A percentile compares a stretch with the other conserved stretches of the same genome.
phyloP scores from a whole-genome alignment of 1,140 invertebrate species.

The Caligus rogercresseyi region DNA sequence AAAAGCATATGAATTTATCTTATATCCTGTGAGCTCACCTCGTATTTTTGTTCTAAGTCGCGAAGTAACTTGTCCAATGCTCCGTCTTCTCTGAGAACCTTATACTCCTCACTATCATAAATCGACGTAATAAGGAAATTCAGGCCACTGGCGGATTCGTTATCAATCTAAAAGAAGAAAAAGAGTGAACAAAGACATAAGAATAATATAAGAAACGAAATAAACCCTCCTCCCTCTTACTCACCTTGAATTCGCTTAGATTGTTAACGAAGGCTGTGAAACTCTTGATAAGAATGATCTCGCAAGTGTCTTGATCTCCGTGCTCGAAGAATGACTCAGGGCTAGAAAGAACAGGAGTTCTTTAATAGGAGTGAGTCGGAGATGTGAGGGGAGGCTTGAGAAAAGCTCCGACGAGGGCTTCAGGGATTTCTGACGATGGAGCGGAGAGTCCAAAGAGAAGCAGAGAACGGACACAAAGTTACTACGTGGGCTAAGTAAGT shows the following conservation, averaged over 20 bases:
- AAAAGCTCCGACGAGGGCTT: neutral
- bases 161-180: neutral
- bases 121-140: neutral
- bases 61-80: neutral
- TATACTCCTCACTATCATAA: neutral
- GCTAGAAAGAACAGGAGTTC: neutral
- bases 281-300: neutral
- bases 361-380: neutral
- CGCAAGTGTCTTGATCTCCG: neutral
- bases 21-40: no score
- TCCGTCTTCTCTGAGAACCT: neutral
- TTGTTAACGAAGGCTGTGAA: neutral
- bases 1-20: no score
- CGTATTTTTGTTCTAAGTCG: neutral
- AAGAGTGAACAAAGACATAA: neutral
- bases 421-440: conserved; percentile 35
- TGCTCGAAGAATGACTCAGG: neutral
- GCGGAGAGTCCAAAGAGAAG: conserved; percentile 53
- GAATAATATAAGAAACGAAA: neutral
- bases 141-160: neutral
- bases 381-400: neutral
- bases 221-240: neutral
- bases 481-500: conserved; percentile 48
- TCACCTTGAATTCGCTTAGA: neutral
- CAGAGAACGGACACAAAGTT: conserved; percentile 52